phyloP scores from a whole-genome alignment of 2,888 invertebrate genomes.

The Athetis lepigone region DNA sequence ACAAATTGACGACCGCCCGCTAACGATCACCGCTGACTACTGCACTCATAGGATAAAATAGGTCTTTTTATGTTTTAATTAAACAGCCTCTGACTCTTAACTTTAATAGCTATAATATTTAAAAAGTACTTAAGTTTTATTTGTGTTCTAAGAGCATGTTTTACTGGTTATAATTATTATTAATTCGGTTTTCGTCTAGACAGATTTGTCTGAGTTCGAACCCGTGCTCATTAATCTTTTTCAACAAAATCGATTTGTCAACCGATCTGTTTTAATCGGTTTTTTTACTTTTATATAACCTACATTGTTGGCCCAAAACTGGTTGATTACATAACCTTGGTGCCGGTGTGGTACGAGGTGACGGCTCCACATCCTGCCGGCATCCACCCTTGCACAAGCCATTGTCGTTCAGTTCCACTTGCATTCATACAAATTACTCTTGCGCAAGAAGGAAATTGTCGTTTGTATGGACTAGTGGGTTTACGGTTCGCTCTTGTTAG shows the following conservation, averaged over 20 bases:
- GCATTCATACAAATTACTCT: conserved; percentile 76
- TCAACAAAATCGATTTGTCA: conserved; percentile 2
- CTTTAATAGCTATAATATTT: conserved; percentile 31
- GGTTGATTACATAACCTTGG: conserved; percentile 54
- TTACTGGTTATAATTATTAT: conserved; percentile 8
- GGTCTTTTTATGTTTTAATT: conserved; percentile 54
- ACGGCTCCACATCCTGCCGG: conserved; percentile 75
- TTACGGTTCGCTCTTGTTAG: conserved; percentile 56
- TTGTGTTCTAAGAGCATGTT: not conserved
- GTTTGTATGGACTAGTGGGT: conserved; percentile 63
- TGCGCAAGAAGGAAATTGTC: conserved; percentile 66
- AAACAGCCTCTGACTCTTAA: conserved; percentile 26
- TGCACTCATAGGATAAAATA: conserved; percentile 45
- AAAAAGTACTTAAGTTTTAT: not conserved
- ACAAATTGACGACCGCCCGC: conserved; percentile 70
- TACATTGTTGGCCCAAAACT: conserved; percentile 33
- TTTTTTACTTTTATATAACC: conserved; percentile 18
- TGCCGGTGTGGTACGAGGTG: conserved; percentile 37
- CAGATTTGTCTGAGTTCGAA: conserved; percentile 11
- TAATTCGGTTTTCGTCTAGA: conserved; percentile 21
- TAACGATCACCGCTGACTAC: conserved; percentile 51
- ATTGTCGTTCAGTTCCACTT: conserved; percentile 86
- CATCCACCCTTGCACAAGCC: conserved; percentile 79
- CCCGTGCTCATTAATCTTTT: not conserved
- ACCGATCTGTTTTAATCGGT: not conserved